Conservation (phyloP, 2,113 vertebrate genomes). For the Puma concolor region DNA sequence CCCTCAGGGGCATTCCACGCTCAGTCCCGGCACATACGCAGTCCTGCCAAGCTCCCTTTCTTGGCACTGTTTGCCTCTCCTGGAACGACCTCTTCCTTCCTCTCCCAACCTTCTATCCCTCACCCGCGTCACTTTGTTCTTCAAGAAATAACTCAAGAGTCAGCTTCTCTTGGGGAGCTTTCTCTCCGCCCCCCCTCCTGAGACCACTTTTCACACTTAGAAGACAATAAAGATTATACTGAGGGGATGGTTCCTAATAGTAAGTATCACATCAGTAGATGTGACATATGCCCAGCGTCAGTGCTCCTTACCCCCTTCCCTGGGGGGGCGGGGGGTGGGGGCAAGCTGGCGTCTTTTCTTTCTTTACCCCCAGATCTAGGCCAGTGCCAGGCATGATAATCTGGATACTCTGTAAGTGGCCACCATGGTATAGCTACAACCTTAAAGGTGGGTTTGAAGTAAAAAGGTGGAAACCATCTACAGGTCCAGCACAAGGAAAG, state of each 20-base stretch:
- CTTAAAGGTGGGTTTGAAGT: background rate
- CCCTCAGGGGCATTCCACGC: background rate
- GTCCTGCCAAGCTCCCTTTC: background rate
- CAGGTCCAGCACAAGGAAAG: background rate
- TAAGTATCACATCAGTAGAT: background rate
- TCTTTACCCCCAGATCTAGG: background rate
- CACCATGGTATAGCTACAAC: background rate
- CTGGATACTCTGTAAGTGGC: too few species aligned
- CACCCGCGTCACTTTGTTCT: background rate
- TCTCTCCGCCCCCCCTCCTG: background rate
- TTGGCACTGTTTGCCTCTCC: background rate
- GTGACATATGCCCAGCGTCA: fast-evolving
- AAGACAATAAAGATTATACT: background rate
- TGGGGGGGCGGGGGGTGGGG: too few species aligned
- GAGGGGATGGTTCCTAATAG: background rate
- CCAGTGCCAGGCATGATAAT: background rate
- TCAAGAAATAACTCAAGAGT: background rate
- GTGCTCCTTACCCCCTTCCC: background rate
- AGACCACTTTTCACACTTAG: background rate
- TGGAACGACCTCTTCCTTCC: background rate
- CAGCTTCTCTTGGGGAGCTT: background rate
- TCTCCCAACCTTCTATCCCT: background rate
- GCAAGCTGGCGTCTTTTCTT: background rate
- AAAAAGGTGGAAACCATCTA: background rate
- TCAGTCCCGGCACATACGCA: background rate